These are phyloP conservation scores for Drosophila erecta DNA, from an alignment of 1,140 invertebrate species.

Conservation along the genomic window DNA sequence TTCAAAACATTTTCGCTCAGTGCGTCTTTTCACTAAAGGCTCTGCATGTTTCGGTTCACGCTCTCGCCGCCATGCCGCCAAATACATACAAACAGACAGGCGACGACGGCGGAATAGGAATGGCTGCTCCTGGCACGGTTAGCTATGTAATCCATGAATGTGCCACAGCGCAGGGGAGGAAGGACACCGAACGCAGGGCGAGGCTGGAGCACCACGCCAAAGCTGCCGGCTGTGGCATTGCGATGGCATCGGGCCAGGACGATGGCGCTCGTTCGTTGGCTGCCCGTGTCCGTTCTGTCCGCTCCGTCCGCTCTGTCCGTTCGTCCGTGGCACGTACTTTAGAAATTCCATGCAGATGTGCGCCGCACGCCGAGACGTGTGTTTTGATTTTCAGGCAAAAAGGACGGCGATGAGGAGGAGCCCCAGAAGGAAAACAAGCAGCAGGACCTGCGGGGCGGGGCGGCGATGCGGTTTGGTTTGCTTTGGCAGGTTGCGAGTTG, in stretches of 20 bases:
- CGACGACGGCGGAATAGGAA: constrained; percentile 52
- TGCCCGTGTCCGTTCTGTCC: constrained; percentile 18
- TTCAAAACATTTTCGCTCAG: constrained; percentile 25
- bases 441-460: constrained; percentile 13
- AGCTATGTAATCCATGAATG: constrained; percentile 78
- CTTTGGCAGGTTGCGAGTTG: constrained; percentile 32
- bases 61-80: constrained; percentile 68
- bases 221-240: constrained; percentile 73
- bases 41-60: constrained; percentile 62
- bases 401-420: constrained; percentile 30
- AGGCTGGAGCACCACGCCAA: constrained; percentile 47
- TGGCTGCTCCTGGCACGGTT: constrained; percentile 50
- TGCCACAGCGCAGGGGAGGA: constrained; percentile 42
- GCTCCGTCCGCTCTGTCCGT: constrained; percentile 34
- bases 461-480: constrained; percentile 45
- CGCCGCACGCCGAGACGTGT: constrained; percentile 82
- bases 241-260: constrained; percentile 54
- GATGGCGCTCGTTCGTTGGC: constrained; percentile 34
- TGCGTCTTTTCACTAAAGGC: constrained; percentile 74
- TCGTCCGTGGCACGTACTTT: constrained; percentile 78
- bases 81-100: constrained; percentile 74
- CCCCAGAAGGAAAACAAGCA: constrained; percentile 57
- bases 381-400: constrained; percentile 80
- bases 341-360: constrained; percentile 83
- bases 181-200: not conserved